phyloP scores from a whole-genome alignment of 1,140 invertebrate genomes.

The Drosophila carrolli region DNA sequence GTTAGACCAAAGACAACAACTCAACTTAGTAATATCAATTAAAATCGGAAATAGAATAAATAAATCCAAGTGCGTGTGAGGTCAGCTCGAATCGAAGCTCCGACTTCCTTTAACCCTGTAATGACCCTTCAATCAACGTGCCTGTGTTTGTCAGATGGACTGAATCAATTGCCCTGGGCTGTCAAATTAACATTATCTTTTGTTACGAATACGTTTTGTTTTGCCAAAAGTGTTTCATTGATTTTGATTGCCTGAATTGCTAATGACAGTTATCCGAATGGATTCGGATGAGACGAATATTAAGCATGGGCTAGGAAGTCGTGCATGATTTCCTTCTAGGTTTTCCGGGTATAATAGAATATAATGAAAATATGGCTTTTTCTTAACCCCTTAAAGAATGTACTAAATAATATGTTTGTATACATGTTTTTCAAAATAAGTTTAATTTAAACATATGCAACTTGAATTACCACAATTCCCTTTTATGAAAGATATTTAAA shows the following conservation, averaged over 20 bases:
- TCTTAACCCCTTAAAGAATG: too few relatives aligned
- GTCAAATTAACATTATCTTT: constrained; percentile 51
- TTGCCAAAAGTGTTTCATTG: constrained; percentile 36
- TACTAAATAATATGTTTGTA: too few relatives aligned
- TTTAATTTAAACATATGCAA: too few relatives aligned
- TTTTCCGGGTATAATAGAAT: not conserved
- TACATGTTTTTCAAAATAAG: too few relatives aligned
- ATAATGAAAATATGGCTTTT: too few relatives aligned
- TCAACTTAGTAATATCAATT: constrained; percentile 41
- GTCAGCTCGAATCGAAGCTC: constrained; percentile 12
- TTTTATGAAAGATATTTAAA: too few relatives aligned
- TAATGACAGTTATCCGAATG: constrained; percentile 33
- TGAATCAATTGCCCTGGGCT: constrained; percentile 47
- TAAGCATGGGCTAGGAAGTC: constrained; percentile 11
- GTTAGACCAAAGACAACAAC: constrained; percentile 48
- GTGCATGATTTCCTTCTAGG: not conserved
- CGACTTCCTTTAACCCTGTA: constrained; percentile 52
- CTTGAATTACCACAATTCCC: too few relatives aligned
- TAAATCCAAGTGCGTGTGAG: constrained; percentile 35
- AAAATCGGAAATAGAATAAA: constrained; percentile 50
- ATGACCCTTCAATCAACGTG: constrained; percentile 48
- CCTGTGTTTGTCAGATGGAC: constrained; percentile 30
- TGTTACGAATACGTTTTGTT: constrained; percentile 30
- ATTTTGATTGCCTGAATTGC: constrained; percentile 52
- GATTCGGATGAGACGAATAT: constrained; percentile 16